A percentile compares a stretch with the other conserved stretches of the same genome.
phyloP scores from a whole-genome alignment of 1,140 invertebrate species.

The Apis florea region DNA sequence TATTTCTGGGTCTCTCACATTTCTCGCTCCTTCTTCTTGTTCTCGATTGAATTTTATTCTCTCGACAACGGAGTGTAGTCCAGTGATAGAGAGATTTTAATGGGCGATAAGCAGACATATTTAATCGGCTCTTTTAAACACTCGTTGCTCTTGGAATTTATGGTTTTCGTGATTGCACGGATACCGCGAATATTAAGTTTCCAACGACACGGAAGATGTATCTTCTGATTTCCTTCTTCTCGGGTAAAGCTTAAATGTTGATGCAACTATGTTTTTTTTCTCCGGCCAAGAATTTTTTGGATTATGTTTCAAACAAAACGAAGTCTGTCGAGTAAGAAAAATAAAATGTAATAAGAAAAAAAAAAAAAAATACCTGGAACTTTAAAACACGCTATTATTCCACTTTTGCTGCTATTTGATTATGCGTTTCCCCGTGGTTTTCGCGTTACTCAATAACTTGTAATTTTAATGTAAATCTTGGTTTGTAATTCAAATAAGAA shows the following conservation, averaged over 20 bases:
- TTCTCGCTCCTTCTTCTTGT: too few relatives aligned
- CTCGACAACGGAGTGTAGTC: neutral
- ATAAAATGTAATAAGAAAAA: neutral
- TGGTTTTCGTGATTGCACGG: slow-evolving; percentile 17
- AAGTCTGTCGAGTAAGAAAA: neutral
- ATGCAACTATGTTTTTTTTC: neutral
- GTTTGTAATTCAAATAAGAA: too few relatives aligned
- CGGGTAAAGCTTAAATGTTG: too few relatives aligned
- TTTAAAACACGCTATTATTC: neutral
- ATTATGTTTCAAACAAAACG: neutral
- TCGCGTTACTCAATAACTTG: neutral
- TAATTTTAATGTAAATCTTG: too few relatives aligned
- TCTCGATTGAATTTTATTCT: slow-evolving; percentile 15
- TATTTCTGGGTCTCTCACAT: too few relatives aligned
- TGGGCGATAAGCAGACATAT: slow-evolving; percentile 12
- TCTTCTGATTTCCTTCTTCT: neutral
- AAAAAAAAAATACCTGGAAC: neutral
- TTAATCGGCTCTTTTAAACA: slow-evolving; percentile 12
- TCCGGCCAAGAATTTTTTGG: too few relatives aligned
- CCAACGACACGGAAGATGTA: neutral
- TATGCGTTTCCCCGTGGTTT: too few relatives aligned
- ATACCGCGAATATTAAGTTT: neutral
- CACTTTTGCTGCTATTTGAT: neutral
- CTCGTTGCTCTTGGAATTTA: slow-evolving; percentile 18
- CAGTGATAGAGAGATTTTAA: neutral